phyloP scores from a whole-genome alignment of 30 jellyfish, hydroid and myxozoan species.

The Cassiopea xamachana region DNA sequence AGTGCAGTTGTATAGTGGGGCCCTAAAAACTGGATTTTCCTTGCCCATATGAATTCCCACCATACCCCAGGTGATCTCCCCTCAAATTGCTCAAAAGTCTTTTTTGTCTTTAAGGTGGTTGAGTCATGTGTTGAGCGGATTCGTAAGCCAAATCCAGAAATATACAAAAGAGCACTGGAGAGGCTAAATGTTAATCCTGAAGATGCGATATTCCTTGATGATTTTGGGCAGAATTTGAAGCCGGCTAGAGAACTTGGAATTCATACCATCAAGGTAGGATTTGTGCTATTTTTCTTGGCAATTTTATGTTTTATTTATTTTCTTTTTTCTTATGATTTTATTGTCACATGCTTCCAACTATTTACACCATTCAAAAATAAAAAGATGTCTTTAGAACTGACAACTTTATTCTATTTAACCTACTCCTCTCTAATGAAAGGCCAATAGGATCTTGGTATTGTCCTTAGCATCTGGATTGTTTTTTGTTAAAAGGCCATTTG shows the following conservation, averaged over 20 bases:
- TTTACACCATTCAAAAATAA: too few relatives aligned
- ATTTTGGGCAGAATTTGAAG: slow-evolving; percentile 83
- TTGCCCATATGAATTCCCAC: too few relatives aligned
- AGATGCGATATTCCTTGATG: slow-evolving; percentile 88
- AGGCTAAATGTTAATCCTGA: slow-evolving; percentile 68
- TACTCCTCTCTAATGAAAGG: slow-evolving; percentile 8
- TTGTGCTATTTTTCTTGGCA: neutral
- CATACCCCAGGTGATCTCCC: neutral
- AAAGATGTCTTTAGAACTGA: too few relatives aligned
- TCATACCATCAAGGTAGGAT: slow-evolving; percentile 82
- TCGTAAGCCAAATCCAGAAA: slow-evolving; percentile 85
- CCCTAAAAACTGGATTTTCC: too few relatives aligned
- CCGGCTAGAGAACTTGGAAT: slow-evolving; percentile 88
- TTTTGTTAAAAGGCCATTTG: slow-evolving; percentile 14
- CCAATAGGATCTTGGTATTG: neutral
- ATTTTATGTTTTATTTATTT: neutral
- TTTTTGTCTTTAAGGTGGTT: slow-evolving; percentile 48
- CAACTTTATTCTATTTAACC: neutral
- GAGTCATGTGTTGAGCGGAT: slow-evolving; percentile 82
- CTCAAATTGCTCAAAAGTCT: neutral
- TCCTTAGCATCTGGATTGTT: slow-evolving; percentile 4
- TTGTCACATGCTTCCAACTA: too few relatives aligned
- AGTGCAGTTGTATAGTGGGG: too few relatives aligned
- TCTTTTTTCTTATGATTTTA: too few relatives aligned
- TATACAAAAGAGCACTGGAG: slow-evolving; percentile 70